Evolutionary conservation across 2,113 vertebrate species (phyloP).

Genomic region (Oceanites oceanicus): DNA sequence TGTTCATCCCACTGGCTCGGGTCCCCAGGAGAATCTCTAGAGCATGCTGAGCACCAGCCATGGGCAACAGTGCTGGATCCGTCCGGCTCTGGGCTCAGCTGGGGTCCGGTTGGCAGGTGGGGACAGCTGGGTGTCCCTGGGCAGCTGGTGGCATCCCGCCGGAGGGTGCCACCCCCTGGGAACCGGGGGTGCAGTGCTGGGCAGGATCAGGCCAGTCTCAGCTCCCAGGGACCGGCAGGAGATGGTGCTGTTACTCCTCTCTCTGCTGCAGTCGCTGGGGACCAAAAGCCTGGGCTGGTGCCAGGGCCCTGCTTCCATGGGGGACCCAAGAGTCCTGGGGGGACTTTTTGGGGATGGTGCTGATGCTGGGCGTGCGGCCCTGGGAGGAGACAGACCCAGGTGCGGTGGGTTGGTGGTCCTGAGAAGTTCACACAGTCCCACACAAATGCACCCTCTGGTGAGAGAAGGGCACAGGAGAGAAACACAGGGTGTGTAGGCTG

Average conservation of each 20-base stretch:
- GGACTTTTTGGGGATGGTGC: not conserved
- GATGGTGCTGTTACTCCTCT: constrained; percentile 43
- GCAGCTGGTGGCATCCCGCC: not conserved
- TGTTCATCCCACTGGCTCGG: not conserved
- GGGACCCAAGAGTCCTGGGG: fast-evolving
- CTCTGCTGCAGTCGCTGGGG: fast-evolving
- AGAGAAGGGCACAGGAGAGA: not conserved
- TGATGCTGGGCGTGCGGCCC: fast-evolving
- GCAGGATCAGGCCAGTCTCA: not conserved
- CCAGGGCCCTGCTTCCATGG: not conserved
- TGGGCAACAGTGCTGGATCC: fast-evolving
- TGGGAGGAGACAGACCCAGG: too few species aligned
- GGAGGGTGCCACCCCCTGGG: fast-evolving
- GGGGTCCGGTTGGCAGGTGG: not conserved
- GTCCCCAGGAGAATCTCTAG: not conserved
- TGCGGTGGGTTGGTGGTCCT: not conserved
- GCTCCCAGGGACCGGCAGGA: not conserved
- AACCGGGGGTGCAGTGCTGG: fast-evolving
- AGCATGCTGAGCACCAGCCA: fast-evolving
- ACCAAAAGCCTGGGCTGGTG: not conserved
- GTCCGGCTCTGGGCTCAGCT: fast-evolving
- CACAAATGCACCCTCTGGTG: fast-evolving
- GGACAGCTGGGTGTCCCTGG: not conserved
- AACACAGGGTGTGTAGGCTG: not conserved
- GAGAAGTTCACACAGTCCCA: not conserved